Evolutionary conservation across 1,140 invertebrate species (phyloP).

Genomic region (Zaprionus kolodkinae): DNA sequence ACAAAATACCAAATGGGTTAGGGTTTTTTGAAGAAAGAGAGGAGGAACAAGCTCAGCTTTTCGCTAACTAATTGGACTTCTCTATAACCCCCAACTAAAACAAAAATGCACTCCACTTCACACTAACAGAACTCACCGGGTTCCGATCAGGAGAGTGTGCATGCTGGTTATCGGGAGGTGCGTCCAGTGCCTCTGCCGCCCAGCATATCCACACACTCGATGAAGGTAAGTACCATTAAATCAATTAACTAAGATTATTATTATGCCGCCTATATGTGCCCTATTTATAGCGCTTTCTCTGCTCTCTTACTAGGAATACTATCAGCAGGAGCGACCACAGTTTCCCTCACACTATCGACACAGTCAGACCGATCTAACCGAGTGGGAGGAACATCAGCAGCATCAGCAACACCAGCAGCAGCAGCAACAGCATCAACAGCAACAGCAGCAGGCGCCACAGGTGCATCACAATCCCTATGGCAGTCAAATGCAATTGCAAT

Average conservation of each 20-base stretch:
- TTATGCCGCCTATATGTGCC: too few relatives aligned
- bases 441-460: conserved; percentile 60
- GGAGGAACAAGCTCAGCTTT: conserved; percentile 16
- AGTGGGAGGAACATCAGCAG: conserved; percentile 83
- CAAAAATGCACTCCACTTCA: conserved; percentile 7
- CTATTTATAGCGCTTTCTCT: conserved; percentile 39
- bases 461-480: conserved; percentile 76
- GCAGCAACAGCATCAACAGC: conserved; percentile 76
- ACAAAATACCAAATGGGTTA: conserved; percentile 24
- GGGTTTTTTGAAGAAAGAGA: neutral
- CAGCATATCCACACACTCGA: conserved; percentile 83
- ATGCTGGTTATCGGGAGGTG: conserved; percentile 71
- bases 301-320: conserved; percentile 71
- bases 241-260: neutral
- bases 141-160: conserved; percentile 79
- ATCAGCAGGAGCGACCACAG: conserved; percentile 77
- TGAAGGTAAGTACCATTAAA: conserved; percentile 75
- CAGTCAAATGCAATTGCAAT: conserved; percentile 71
- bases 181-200: conserved; percentile 76
- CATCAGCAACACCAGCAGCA: conserved; percentile 56
- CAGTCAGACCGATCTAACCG: conserved; percentile 83
- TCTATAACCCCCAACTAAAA: conserved; percentile 48
- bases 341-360: conserved; percentile 81
- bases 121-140: conserved; percentile 78
- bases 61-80: conserved; percentile 46